Percentiles rank a stretch among this genome's conserved stretches.
Evolutionary conservation across 2,888 invertebrate species (phyloP).

Genomic region (Coremacera marginata): DNA sequence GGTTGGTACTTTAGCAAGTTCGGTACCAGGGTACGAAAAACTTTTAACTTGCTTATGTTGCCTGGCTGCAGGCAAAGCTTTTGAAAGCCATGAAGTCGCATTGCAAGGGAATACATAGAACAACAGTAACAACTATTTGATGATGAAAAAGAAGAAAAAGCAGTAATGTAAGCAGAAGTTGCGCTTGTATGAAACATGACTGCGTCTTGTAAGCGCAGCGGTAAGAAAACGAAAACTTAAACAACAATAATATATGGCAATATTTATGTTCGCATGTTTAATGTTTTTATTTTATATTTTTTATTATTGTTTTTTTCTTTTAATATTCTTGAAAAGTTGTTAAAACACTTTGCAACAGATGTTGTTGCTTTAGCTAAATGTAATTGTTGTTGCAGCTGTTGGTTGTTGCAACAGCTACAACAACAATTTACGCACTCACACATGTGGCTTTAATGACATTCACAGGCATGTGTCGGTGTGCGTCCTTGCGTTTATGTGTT

Average conservation of each 20-base stretch:
- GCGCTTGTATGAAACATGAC: background rate
- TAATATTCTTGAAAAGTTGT: slow-evolving; percentile 9
- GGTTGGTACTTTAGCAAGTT: too few species aligned
- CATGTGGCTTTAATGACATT: background rate
- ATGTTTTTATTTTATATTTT: too few species aligned
- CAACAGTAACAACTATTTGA: background rate
- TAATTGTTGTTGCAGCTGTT: background rate
- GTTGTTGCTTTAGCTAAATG: background rate
- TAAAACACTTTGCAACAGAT: background rate
- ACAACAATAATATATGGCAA: slow-evolving; percentile 1
- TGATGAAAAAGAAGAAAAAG: background rate
- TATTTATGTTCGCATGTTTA: background rate
- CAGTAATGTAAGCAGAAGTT: background rate
- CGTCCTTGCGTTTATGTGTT: too few species aligned
- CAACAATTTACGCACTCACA: slow-evolving; percentile 7
- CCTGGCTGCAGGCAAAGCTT: too few species aligned
- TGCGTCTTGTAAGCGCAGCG: slow-evolving; percentile 14
- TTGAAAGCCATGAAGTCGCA: too few species aligned
- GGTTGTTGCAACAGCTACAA: background rate
- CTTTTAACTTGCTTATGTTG: too few species aligned
- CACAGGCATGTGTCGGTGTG: background rate
- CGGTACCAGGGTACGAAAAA: background rate
- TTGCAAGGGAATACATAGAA: background rate
- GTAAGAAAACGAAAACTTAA: slow-evolving; percentile 10
- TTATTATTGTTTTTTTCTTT: background rate